Base-by-base conservation (phyloP, 2,797 vertebrate species). In the Rhadinocentrus ornatus region DNA sequence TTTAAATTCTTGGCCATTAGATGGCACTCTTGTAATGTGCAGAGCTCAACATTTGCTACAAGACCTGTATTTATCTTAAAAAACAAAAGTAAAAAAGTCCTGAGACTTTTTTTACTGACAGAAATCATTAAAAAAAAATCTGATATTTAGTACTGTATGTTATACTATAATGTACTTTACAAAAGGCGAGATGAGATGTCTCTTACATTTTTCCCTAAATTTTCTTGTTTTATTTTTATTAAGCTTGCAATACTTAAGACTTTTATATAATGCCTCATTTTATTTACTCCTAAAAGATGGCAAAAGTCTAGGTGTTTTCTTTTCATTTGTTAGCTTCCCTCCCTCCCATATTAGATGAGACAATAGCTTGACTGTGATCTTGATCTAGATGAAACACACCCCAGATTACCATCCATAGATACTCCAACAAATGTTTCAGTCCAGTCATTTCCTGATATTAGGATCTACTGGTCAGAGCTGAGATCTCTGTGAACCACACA, bases 401-500 rank as follows among this genome's bases (percentile, higher is more conserved):
- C 35, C 54, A 82, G 48, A 83, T 78, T 58, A 69, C 22, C 59
- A 16, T 66, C 46, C 66, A 66, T 37, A 16, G 55, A 60, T 39
- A 55, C 66, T 69, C 61, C 54, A 58, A 18, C 55, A 56, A 31
- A 44, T 16, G 39, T 26, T 44, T 59, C 22, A 37, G 8, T 59
- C 46, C 24, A 34, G 50, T 75, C 71, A 71, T 66, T 82, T 89
- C 70, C 75, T 76, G 72, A 16, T 69, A 48, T 70, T 34, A 2
- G 69, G 71, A 85, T 80, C 27, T 27, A n/a, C 69, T 74, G 68
- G 44, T 63, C 6, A 6, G 44, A 69, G 74, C 52, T 69, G 27
- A 82, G 71, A 69, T 75, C 62, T 82, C 71, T 85, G 85, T 86
- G 84, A 85, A 77, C 57, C 32, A 67, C 75, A 52, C 57, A 39